A percentile compares a stretch with the other conserved stretches of the same genome.
Evolutionary conservation across 2,113 vertebrate genomes (phyloP).

Genomic region (Mesitornis unicolor): DNA sequence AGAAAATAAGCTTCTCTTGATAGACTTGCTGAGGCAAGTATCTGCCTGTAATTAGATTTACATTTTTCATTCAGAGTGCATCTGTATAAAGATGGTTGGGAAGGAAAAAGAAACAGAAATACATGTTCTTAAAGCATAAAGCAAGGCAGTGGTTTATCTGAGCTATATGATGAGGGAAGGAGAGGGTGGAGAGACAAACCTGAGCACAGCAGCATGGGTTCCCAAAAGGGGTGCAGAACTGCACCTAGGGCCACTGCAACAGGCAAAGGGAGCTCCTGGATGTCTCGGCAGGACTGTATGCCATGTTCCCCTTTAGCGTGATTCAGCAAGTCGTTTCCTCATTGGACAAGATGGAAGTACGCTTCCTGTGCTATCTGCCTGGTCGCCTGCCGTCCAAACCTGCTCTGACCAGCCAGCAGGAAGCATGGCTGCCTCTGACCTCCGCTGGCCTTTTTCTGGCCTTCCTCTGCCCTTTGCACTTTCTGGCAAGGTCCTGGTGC

Average conservation of each 20-base stretch:
- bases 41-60: not conserved
- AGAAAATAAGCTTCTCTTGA: not conserved
- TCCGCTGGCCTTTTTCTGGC: not conserved
- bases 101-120: not conserved
- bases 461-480: not conserved
- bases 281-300: fast-evolving
- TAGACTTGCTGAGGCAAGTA: not conserved
- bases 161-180: not conserved
- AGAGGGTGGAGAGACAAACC: not conserved
- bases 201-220: not conserved
- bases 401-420: not conserved
- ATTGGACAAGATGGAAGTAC: not conserved
- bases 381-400: not conserved
- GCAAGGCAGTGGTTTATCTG: not conserved
- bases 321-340: not conserved
- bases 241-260: not conserved
- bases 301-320: not conserved
- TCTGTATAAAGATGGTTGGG: not conserved
- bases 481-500: not conserved
- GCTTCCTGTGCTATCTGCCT: not conserved
- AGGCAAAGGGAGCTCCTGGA: not conserved
- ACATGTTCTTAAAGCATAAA: not conserved
- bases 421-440: not conserved
- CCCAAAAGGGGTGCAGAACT: not conserved
- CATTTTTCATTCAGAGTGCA: not conserved